phyloP scores from a whole-genome alignment of 2,113 vertebrate species.

The Microcebus lehilahytsara region DNA sequence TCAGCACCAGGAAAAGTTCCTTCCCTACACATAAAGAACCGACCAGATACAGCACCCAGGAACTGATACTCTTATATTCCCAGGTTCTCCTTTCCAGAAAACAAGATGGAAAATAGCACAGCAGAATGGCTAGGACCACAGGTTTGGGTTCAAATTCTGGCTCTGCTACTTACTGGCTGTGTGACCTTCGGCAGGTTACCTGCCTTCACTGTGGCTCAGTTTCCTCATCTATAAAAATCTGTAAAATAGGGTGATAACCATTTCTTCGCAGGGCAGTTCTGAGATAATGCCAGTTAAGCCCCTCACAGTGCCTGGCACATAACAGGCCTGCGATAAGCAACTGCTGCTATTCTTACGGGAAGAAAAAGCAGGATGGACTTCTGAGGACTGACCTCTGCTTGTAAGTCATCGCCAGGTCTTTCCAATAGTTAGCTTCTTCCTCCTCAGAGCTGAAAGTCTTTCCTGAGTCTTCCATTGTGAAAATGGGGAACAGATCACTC shows the following conservation, averaged over 20 bases:
- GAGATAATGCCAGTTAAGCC: not conserved
- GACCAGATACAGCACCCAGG: not conserved
- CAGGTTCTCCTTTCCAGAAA: not conserved
- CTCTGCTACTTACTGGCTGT: not conserved
- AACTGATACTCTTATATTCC: not conserved
- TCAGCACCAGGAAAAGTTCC: not conserved
- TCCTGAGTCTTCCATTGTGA: constrained; percentile 88
- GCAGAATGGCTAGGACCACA: not conserved
- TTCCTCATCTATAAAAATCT: not conserved
- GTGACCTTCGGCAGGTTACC: not conserved
- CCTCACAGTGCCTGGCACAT: not conserved
- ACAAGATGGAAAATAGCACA: too few species aligned
- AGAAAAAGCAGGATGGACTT: not conserved
- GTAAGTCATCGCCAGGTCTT: constrained; percentile 89
- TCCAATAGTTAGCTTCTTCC: constrained; percentile 94
- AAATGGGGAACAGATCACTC: constrained; percentile 40
- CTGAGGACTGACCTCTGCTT: constrained; percentile 88
- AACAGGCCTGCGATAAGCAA: not conserved
- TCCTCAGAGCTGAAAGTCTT: constrained; percentile 89
- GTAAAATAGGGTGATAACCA: not conserved
- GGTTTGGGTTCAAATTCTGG: not conserved
- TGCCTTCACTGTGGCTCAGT: not conserved
- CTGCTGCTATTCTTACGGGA: not conserved
- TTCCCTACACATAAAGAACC: not conserved
- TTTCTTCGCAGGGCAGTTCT: not conserved